These are phyloP conservation scores for Bostrychus sinensis DNA, from an alignment of 2,113 vertebrate species.

Conservation along the genomic window DNA sequence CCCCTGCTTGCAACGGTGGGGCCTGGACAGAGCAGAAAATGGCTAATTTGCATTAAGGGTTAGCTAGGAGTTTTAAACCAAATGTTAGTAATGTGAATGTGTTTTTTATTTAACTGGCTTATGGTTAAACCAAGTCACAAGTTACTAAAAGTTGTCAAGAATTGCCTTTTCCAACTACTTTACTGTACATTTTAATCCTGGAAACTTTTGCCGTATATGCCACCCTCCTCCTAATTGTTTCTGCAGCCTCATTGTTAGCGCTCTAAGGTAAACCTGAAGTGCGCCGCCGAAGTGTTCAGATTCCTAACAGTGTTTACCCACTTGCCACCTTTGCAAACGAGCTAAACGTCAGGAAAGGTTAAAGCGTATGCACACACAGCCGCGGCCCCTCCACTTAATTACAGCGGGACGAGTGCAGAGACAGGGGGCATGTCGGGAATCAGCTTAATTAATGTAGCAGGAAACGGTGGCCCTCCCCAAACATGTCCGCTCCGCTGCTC, in stretches of 20 bases:
- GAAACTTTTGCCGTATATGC: not conserved
- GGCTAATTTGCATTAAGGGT: too few species aligned
- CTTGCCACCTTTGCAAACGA: constrained; percentile 9
- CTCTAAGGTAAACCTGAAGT: not conserved
- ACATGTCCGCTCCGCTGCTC: constrained; percentile 68
- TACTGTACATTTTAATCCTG: not conserved
- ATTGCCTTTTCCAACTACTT: not conserved
- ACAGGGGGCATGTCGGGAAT: constrained; percentile 66
- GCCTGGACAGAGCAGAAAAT: too few species aligned
- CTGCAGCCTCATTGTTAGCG: constrained; percentile 4
- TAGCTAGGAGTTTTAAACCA: too few species aligned
- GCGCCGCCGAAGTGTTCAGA: not conserved
- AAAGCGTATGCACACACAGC: constrained; percentile 28
- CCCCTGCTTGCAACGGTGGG: too few species aligned
- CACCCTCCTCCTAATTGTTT: constrained; percentile 6
- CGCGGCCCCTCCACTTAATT: constrained; percentile 44
- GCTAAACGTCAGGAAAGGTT: constrained; percentile 53
- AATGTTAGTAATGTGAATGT: too few species aligned
- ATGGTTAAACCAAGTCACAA: not conserved
- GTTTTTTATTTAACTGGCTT: too few species aligned
- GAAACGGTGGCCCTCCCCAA: constrained; percentile 81
- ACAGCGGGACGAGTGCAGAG: constrained; percentile 44
- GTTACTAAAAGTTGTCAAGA: not conserved
- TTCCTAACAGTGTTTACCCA: not conserved
- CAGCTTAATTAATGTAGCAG: constrained; percentile 89